Evolutionary conservation across 2,797 vertebrate genomes (phyloP).

Genomic region (Poecilia velifera): DNA sequence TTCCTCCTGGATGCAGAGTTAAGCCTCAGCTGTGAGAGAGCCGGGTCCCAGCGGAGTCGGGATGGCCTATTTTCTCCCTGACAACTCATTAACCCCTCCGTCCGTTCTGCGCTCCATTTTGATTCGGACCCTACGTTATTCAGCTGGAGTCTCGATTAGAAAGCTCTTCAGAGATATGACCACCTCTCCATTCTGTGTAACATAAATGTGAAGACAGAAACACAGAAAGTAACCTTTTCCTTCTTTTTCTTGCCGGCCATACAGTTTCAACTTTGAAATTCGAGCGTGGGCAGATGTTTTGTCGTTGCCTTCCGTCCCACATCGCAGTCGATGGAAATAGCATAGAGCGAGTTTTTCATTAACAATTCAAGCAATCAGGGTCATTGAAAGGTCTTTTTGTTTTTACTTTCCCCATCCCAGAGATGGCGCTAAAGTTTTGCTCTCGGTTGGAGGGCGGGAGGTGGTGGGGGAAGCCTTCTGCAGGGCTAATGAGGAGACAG

Average conservation of each 20-base stretch:
- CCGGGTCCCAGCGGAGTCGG: slow-evolving; percentile 67
- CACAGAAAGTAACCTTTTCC: slow-evolving; percentile 14
- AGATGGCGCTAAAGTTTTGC: slow-evolving; percentile 73
- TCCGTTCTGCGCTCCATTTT: slow-evolving; percentile 60
- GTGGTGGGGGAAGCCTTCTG: background rate
- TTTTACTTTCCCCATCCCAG: slow-evolving; percentile 49
- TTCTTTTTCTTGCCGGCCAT: background rate
- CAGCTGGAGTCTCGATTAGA: slow-evolving; percentile 69
- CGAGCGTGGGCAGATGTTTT: slow-evolving; percentile 38
- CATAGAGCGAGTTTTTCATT: slow-evolving; percentile 55
- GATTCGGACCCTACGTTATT: slow-evolving; percentile 64
- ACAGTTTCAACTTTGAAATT: slow-evolving; percentile 32
- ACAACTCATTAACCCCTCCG: slow-evolving; percentile 77
- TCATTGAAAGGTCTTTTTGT: slow-evolving; percentile 76
- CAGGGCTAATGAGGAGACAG: slow-evolving; percentile 31
- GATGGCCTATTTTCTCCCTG: slow-evolving; percentile 74
- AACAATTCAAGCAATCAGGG: slow-evolving; percentile 66
- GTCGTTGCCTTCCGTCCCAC: slow-evolving; percentile 30
- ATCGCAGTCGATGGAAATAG: slow-evolving; percentile 45
- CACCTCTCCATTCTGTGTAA: slow-evolving; percentile 45
- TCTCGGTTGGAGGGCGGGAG: background rate
- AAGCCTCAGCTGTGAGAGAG: slow-evolving; percentile 74
- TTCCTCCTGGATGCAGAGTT: slow-evolving; percentile 57
- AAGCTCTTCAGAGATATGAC: slow-evolving; percentile 54
- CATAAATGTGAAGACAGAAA: slow-evolving; percentile 43